Base-by-base conservation (phyloP, 2,888 invertebrate genomes). In the Matsumyia berberina region DNA sequence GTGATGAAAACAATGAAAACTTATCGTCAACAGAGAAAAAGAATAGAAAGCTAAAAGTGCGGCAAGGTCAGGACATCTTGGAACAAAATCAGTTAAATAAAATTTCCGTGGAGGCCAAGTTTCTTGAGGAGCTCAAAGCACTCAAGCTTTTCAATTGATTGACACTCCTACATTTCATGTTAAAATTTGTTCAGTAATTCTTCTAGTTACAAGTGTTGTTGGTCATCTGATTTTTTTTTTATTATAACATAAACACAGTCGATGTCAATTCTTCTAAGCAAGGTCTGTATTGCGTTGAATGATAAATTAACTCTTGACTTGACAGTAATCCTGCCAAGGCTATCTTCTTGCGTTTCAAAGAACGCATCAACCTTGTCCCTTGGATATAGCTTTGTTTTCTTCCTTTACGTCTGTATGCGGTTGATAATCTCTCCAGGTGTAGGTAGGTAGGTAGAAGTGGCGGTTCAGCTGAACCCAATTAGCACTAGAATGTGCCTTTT, bases 371-470 rank as follows among this genome's bases (percentile, higher is more conserved):
- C 60, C 5, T 24, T 77, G 0, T 82, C 82, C 15, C 96, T 95
- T 0, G 98, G 97, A 2, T 97, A 95, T 51, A 98, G 93, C 87
- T 95, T 95, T 0, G 96, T 97, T 92, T 97, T 97, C 92, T 99
- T 99, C 69, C 98, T 93, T 31, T 99, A 92, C 91, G 97, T 98
- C 90, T 99, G 99, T 33, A 99, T 94, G 82, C 98, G 94, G 90
- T 98, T 99, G 80, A 98, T 96, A 35, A 98, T 95, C 92, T 99
- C 99, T 77, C 98, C n/a, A n/a, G n/a, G n/a, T n/a, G n/a, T n/a
- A n/a, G n/a, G n/a, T n/a, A n/a, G n/a, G n/a, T n/a, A n/a, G n/a
- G n/a, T n/a, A n/a, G n/a, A n/a, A n/a, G n/a, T n/a, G n/a, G n/a
- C n/a, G n/a, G n/a, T n/a, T n/a, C n/a, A n/a, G n/a, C n/a, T n/a